phyloP scores from a whole-genome alignment of 2,888 invertebrate genomes.

The Eudemis profundana region DNA sequence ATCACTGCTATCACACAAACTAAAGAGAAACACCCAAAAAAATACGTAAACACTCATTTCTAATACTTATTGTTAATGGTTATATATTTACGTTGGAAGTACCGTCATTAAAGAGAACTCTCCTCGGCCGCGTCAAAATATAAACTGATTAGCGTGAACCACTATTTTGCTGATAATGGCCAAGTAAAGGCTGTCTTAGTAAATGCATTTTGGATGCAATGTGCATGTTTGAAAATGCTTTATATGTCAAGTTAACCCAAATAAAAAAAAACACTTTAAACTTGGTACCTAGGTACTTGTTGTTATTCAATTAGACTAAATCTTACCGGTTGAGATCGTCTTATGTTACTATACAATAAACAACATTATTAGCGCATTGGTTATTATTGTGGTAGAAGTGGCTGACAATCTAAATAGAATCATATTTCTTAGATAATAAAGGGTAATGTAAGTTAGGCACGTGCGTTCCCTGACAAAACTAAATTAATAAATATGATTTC shows the following conservation, averaged over 20 bases:
- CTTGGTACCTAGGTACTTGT: too few relatives aligned
- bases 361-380: too few relatives aligned
- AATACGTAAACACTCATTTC: slow-evolving; percentile 14
- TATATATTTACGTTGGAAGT: not conserved
- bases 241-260: not conserved
- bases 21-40: slow-evolving; percentile 11
- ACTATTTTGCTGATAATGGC: not conserved
- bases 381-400: too few relatives aligned
- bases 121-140: slow-evolving; percentile 3
- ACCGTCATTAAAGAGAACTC: slow-evolving; percentile 10
- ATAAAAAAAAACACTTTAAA: too few relatives aligned
- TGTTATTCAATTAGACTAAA: too few relatives aligned
- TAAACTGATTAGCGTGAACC: slow-evolving; percentile 23
- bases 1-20: slow-evolving; percentile 46
- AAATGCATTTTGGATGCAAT: not conserved
- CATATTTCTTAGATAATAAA: too few relatives aligned
- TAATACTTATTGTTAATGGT: not conserved
- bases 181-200: slow-evolving; percentile 6
- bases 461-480: too few relatives aligned
- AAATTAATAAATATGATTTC: too few relatives aligned
- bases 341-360: too few relatives aligned
- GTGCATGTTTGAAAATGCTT: not conserved
- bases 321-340: too few relatives aligned
- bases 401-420: too few relatives aligned
- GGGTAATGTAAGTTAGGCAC: too few relatives aligned